Base-by-base conservation (phyloP, 2,113 vertebrate species). In the Scatophagus argus region DNA sequence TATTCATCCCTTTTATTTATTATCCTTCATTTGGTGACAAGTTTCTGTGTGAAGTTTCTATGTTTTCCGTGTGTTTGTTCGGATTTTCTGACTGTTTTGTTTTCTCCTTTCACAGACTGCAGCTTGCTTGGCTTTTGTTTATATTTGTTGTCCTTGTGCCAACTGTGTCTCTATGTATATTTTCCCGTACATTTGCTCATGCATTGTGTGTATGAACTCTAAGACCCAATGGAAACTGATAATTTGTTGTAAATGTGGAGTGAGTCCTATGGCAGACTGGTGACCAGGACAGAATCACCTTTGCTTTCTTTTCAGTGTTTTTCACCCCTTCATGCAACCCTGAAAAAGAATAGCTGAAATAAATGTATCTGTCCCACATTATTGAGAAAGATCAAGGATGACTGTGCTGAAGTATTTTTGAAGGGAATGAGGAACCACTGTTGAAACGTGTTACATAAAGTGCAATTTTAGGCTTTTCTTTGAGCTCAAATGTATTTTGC, bases 401-500 rank as follows among this genome's bases (percentile, higher is more conserved):
- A 31, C 23, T 63, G 23, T 23, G 29, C 54, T 32, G 27, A 19
- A 6, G 49, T 49, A 5, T 47, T 58, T 79, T 21, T 61, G 39
- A 72, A 10, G 12, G 11, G 16, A 58, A 69, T 52, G 41, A 56
- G 8, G 46, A 60, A 65, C 65, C 43, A 38, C 65, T 36, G n/a
- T 3, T 73, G 43, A 76, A 83, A 55, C 60, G 58, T 61, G 39
- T 72, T 49, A 58, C 62, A 43, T 70, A 38, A 75, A 68, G 72
- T 61, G 52, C 66, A 29, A 74, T 81, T 69, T 65, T 27, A 76
- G 49, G 68, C 55, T 49, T 69, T 72, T 69, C 46, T 62, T 58
- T 44, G n/a, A 70, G 55, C n/a, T 63, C 23, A 56, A 64, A 83
- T 83, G 43, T 58, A 43, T 87, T 81, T 70, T 77, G 47, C 62